phyloP scores from a whole-genome alignment of 2,797 vertebrate species.

The Centropyge bicolor region DNA sequence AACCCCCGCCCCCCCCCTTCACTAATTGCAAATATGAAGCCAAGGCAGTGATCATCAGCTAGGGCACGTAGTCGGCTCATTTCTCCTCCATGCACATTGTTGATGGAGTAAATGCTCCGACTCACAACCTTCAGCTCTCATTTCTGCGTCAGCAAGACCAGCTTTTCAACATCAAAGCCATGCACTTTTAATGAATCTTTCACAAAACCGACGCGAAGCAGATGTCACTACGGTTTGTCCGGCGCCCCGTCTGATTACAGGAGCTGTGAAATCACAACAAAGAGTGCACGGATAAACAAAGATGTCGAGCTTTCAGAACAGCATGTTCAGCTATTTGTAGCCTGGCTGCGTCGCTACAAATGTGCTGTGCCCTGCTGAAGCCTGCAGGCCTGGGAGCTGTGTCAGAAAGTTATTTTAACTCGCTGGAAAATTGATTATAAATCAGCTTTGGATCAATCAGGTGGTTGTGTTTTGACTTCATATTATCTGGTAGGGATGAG shows the following conservation, averaged over 20 bases:
- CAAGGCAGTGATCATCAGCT: conserved; percentile 65
- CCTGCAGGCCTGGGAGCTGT: conserved; percentile 5
- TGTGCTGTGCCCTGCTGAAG: neutral
- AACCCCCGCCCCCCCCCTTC: conserved; percentile 54
- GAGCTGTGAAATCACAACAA: conserved; percentile 7
- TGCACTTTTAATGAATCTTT: conserved; percentile 36
- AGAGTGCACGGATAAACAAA: conserved; percentile 4
- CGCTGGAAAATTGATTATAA: conserved; percentile 3
- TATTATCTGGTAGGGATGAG: no score
- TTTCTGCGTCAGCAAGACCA: neutral
- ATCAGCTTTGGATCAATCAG: conserved; percentile 35
- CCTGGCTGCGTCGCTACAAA: neutral
- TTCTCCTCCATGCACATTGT: conserved; percentile 10
- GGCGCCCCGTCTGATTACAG: neutral
- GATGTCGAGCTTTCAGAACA: neutral
- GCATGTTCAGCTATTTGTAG: conserved; percentile 14
- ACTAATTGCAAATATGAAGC: conserved; percentile 81
- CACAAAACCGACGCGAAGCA: neutral
- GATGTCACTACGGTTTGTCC: conserved; percentile 30
- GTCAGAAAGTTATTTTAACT: conserved; percentile 23
- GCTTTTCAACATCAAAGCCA: conserved; percentile 15
- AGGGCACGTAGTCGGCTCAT: conserved; percentile 23
- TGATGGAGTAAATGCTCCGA: conserved; percentile 39
- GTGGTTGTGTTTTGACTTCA: conserved; percentile 5
- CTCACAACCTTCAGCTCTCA: conserved; percentile 40